A percentile compares a stretch with the other conserved stretches of the same genome.
Evolutionary conservation across 2,113 vertebrate species (phyloP).

Genomic region (Elaphurus davidianus): DNA sequence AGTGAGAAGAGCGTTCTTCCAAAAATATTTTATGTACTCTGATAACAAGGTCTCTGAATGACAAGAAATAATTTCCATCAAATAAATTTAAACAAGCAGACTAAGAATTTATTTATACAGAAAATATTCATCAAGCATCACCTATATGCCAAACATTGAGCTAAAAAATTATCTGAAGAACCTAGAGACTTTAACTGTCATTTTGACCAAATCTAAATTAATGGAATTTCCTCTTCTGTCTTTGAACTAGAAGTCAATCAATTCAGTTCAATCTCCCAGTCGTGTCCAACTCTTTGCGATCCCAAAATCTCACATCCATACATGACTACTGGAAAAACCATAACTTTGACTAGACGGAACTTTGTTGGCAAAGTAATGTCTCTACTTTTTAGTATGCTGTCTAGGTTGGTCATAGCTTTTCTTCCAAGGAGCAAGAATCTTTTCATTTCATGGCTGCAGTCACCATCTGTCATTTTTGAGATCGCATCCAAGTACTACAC

Average conservation of each 20-base stretch:
- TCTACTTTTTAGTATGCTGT: not conserved
- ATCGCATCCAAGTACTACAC: not conserved
- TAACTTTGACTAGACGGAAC: not conserved
- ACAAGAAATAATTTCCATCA: not conserved
- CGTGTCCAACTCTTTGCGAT: not conserved
- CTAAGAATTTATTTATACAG: not conserved
- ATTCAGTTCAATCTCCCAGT: not conserved
- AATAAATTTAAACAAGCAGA: slow-evolving; percentile 5
- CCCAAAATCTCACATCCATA: not conserved
- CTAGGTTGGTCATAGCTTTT: not conserved
- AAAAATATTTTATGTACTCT: not conserved
- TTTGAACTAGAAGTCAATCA: not conserved
- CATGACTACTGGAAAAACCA: not conserved
- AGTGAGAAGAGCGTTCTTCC: not conserved
- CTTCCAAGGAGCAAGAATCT: not conserved
- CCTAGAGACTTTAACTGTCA: not conserved
- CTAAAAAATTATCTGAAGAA: not conserved
- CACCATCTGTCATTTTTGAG: not conserved
- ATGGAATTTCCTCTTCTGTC: not conserved
- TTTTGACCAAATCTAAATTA: not conserved
- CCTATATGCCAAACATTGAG: not conserved
- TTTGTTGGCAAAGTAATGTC: not conserved
- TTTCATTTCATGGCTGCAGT: not conserved
- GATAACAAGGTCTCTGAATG: not conserved
- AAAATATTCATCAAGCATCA: not conserved